Conservation (phyloP, 2,888 invertebrate species). For the Cyaniris semiargus region DNA sequence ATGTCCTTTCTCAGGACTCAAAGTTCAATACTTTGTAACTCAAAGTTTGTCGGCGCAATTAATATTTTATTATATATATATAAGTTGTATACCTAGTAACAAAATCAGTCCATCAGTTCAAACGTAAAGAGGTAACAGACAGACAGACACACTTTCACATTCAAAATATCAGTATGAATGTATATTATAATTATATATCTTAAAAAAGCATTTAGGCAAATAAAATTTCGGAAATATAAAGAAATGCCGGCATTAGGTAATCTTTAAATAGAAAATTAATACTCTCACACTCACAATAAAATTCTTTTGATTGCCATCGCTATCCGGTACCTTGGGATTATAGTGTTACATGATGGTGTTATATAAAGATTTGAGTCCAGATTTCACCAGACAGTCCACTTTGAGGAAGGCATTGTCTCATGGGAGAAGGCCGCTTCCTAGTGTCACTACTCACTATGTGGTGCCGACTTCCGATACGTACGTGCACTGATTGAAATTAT, state of each 20-base stretch:
- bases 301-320: neutral
- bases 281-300: neutral
- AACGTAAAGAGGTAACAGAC: too few species aligned
- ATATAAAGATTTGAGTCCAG: neutral
- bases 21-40: too few species aligned
- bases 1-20: too few species aligned
- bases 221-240: neutral
- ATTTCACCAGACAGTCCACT: neutral
- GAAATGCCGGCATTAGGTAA: neutral
- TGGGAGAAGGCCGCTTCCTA: slow-evolving; percentile 26
- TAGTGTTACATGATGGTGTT: neutral
- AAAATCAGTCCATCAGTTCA: too few species aligned
- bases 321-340: neutral
- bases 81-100: too few species aligned
- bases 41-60: too few species aligned
- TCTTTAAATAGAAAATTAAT: neutral
- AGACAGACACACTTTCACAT: too few species aligned
- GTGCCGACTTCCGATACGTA: neutral
- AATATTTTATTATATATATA: too few species aligned
- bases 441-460: neutral
- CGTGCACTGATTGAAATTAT: neutral
- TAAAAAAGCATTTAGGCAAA: neutral
- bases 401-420: slow-evolving; percentile 12
- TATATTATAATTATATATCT: too few species aligned
- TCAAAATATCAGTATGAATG: too few species aligned